Evolutionary conservation across 2,113 vertebrate genomes (phyloP), one percentile per base, ranked within the genome.

Genomic region (Vulpes ferrilata): DNA sequence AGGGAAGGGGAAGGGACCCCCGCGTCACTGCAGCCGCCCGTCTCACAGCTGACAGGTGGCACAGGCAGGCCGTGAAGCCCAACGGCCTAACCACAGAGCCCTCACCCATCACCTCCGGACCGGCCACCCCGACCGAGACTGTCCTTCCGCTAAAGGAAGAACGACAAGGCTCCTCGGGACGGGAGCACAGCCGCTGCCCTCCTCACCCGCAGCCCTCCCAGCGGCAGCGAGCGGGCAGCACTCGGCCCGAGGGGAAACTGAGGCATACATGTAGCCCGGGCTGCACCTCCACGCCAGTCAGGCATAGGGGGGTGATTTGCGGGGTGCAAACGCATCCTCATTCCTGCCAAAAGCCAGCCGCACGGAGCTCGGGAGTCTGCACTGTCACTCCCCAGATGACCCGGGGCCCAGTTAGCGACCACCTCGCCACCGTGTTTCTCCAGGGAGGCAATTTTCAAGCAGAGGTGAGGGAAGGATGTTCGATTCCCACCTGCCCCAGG

Each of bases 161-260:
- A 85, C 11, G 17, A 83, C 17, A 55, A 43, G 43, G 43, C 43
- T 43, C 43, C 43, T 43, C 6, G 43, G 43, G 43, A 6, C 43
- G 43, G 43, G 43, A 43, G 43, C 43, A 7, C 64, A 88, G 57
- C 53, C 35, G 62, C 15, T 27, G 7, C 19, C 27, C 35, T 12
- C 67, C 15, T 8, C 25, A 38, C 3, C 0, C 0, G 20, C 0
- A 0, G 73, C 60, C 71, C 7, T 0, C 22, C 22, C 3, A 73
- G 43, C 43, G 43, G 43, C 43, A 43, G 43, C 43, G 43, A 43
- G 43, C 65, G 78, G 22, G 17, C 2, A 12, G 15, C 7, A 2
- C 15, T 59, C 59, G 35, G 16, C 32, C 73, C 1, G 83, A n/a
- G 27, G 15, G 23, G 20, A 94, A 51, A 90, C 13, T 20, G 17